These are phyloP conservation scores for Hyppa rectilinea DNA, from an alignment of 2,888 invertebrate species.

Conservation along the genomic window DNA sequence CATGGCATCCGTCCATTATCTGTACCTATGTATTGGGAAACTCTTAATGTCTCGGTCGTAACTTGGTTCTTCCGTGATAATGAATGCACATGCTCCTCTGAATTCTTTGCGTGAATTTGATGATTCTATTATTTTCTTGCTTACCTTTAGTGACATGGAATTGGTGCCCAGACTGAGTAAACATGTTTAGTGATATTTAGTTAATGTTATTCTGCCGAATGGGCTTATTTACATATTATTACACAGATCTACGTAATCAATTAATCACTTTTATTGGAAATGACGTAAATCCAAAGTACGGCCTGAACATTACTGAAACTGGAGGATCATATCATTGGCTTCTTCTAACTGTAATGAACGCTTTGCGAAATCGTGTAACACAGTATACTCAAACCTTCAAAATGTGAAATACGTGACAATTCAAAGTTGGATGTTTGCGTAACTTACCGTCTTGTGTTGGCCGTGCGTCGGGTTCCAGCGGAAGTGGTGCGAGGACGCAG, in stretches of 20 bases:
- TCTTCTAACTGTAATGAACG: constrained; percentile 34
- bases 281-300: constrained; percentile 31
- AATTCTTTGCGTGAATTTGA: constrained; percentile 53
- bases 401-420: constrained; percentile 13
- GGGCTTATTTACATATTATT: constrained; percentile 42
- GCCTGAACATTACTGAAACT: constrained; percentile 41
- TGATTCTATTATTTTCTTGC: constrained; percentile 40
- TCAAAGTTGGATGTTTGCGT: constrained; percentile 1
- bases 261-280: constrained; percentile 3
- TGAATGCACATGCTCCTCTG: constrained; percentile 55
- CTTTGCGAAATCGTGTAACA: constrained; percentile 24
- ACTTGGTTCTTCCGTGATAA: constrained; percentile 50
- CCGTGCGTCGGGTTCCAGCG: constrained; percentile 86
- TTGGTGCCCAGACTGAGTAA: constrained; percentile 56
- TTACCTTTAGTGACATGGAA: constrained; percentile 55
- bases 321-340: constrained; percentile 31
- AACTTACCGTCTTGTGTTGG: constrained; percentile 85
- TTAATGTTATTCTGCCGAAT: constrained; percentile 40
- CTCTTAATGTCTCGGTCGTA: constrained; percentile 42
- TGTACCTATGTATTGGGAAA: constrained; percentile 31
- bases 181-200: constrained; percentile 56
- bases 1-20: constrained; percentile 36
- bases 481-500: constrained; percentile 85
- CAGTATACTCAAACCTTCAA: constrained; percentile 17
- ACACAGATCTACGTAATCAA: constrained; percentile 13